Evolutionary conservation across 2,113 vertebrate species (phyloP).

Genomic region (Chloropsis hardwickii): DNA sequence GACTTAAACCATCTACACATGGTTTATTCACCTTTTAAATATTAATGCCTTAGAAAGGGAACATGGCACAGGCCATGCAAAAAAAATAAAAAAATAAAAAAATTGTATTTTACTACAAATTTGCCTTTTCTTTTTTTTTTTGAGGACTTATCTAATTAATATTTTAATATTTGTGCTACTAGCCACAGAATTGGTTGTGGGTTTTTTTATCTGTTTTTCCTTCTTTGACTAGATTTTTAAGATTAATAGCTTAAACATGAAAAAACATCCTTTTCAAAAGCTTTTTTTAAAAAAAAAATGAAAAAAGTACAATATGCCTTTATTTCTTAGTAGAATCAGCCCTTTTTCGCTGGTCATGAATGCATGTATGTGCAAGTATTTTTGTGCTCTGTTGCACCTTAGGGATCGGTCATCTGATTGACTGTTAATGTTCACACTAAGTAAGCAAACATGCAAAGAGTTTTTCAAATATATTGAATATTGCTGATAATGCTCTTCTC

Average conservation of each 20-base stretch:
- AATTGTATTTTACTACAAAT: background rate
- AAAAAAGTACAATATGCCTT: accelerated
- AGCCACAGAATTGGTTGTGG: background rate
- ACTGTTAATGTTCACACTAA: background rate
- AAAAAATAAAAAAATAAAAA: background rate
- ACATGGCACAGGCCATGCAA: background rate
- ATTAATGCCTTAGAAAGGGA: background rate
- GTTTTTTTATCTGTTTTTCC: background rate
- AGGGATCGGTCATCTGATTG: background rate
- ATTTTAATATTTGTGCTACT: background rate
- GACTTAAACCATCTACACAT: background rate
- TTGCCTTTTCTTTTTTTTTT: background rate
- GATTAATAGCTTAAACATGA: background rate
- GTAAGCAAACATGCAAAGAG: background rate
- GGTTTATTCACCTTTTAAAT: background rate
- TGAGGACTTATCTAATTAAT: background rate
- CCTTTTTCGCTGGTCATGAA: background rate
- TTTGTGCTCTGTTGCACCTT: background rate
- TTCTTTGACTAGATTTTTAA: background rate
- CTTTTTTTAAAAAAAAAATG: accelerated
- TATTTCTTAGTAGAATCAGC: background rate
- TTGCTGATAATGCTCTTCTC: background rate
- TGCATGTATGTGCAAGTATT: background rate
- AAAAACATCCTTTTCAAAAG: background rate
- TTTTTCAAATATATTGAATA: background rate